Evolutionary conservation across 37 sponge, comb jelly and placozoan species (phyloP).

Genomic region (Diacarnus erythraeanus): DNA sequence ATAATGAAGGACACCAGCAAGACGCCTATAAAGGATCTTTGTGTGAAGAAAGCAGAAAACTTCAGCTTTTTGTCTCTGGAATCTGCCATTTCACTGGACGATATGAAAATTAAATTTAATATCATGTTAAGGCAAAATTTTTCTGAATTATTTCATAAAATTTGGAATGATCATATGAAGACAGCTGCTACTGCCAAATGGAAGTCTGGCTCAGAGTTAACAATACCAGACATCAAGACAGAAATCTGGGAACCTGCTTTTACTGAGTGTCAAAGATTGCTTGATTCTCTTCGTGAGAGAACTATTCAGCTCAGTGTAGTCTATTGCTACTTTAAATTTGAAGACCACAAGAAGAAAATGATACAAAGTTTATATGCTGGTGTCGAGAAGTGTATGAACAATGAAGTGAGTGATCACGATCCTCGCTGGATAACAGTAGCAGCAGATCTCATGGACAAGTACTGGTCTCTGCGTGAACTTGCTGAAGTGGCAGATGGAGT

Average conservation of each 20-base stretch:
- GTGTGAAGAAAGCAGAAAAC: no score
- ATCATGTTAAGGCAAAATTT: neutral
- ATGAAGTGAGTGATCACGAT: no score
- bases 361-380: neutral
- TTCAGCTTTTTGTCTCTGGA: neutral
- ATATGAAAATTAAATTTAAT: neutral
- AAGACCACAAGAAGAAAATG: neutral
- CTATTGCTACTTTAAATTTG: neutral
- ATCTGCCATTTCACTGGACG: neutral
- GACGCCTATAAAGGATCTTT: slow-evolving; percentile 24
- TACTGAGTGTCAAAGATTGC: slow-evolving; percentile 2
- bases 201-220: neutral
- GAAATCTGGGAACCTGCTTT: slow-evolving; percentile 38
- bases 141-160: slow-evolving; percentile 1
- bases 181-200: no score
- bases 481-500: slow-evolving; percentile 22
- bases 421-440: neutral
- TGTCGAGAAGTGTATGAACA: neutral
- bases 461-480: slow-evolving; percentile 8
- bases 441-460: slow-evolving; percentile 2
- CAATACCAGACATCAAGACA: slow-evolving; percentile 7
- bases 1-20: neutral
- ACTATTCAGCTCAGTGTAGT: slow-evolving; percentile 19
- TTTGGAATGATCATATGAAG: slow-evolving; percentile 14
- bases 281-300: slow-evolving; percentile 4